These are phyloP conservation scores for Branchipolynoe longqiensis DNA, from an alignment of 2,888 invertebrate species.

Conservation along the genomic window DNA sequence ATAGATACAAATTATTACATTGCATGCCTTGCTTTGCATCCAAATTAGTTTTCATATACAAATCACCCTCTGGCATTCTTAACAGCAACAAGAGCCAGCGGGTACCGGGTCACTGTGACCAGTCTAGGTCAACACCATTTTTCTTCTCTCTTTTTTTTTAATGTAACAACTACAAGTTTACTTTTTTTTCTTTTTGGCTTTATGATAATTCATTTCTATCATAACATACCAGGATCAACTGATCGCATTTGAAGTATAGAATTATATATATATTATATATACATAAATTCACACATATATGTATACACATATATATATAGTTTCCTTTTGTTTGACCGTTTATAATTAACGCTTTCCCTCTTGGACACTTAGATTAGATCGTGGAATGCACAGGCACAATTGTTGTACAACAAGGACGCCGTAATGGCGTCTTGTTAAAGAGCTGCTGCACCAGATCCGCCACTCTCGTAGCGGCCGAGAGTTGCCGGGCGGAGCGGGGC, in stretches of 20 bases:
- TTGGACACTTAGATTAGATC: conserved; percentile 31
- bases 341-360: not conserved
- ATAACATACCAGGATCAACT: conserved; percentile 48
- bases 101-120: conserved; percentile 28
- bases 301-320: conserved; percentile 10
- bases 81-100: conserved; percentile 57
- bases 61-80: conserved; percentile 50
- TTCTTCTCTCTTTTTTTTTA: too few species aligned
- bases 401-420: conserved; percentile 18
- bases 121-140: conserved; percentile 22
- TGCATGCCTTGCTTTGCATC: conserved; percentile 45
- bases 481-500: not conserved
- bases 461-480: too few species aligned
- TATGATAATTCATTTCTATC: conserved; percentile 52
- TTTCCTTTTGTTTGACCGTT: conserved; percentile 30
- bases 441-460: not conserved
- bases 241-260: conserved; percentile 36
- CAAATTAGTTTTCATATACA: conserved; percentile 35
- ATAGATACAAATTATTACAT: conserved; percentile 51
- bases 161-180: conserved; percentile 31
- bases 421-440: not conserved
- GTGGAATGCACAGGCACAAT: conserved; percentile 43
- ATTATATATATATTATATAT: conserved; percentile 17
- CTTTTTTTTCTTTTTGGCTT: conserved; percentile 31
- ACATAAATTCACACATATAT: conserved; percentile 12